Conservation (phyloP, 1,140 invertebrate genomes). For the Lepidurus apus region DNA sequence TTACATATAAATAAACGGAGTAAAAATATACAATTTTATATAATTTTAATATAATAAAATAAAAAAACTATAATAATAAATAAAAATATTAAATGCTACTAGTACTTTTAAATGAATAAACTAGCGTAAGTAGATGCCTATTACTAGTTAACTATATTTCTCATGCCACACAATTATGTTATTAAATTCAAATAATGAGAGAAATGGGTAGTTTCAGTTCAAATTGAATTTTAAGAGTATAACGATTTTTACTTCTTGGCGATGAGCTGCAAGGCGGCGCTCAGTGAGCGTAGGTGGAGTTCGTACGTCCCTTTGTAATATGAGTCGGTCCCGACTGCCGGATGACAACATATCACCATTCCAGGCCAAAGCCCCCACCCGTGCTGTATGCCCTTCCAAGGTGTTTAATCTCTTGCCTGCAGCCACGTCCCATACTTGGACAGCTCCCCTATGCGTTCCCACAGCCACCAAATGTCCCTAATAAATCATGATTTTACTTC, state of each 20-base stretch:
- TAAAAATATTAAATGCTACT: too few species aligned
- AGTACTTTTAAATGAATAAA: too few species aligned
- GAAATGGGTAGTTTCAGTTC: background rate
- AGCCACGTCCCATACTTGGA: slow-evolving; percentile 95
- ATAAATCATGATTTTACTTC: slow-evolving; percentile 15
- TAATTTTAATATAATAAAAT: too few species aligned
- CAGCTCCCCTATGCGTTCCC: slow-evolving; percentile 92
- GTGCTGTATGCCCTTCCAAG: slow-evolving; percentile 84
- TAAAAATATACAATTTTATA: too few species aligned
- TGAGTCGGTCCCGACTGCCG: slow-evolving; percentile 88
- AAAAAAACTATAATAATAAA: too few species aligned
- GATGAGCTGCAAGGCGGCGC: slow-evolving; percentile 77
- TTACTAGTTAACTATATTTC: background rate
- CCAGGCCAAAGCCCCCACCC: slow-evolving; percentile 93
- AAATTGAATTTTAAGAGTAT: background rate
- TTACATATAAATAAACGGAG: too few species aligned
- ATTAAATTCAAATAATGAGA: background rate
- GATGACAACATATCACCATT: slow-evolving; percentile 96
- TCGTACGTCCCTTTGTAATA: slow-evolving; percentile 90
- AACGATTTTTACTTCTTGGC: slow-evolving; percentile 73
- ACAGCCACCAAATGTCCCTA: slow-evolving; percentile 92
- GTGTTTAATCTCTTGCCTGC: slow-evolving; percentile 89
- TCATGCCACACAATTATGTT: background rate
- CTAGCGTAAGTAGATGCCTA: too few species aligned
- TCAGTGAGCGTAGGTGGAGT: slow-evolving; percentile 72